phyloP scores from a whole-genome alignment of 2,888 invertebrate species.

The Agrilus biguttatus region DNA sequence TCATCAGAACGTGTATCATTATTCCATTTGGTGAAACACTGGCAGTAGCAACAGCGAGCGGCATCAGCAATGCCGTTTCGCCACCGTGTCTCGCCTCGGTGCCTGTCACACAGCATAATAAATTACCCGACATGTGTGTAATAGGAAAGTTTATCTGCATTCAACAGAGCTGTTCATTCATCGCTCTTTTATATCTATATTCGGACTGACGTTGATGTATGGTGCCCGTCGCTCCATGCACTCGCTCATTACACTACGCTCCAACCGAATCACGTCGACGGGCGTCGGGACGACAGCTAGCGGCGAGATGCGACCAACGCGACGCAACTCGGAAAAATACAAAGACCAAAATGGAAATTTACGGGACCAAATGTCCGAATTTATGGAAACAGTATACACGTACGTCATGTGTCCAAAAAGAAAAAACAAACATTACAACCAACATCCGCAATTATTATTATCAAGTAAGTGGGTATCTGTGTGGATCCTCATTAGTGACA shows the following conservation, averaged over 20 bases:
- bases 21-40: not conserved
- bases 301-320: no score
- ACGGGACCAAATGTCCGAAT: no score
- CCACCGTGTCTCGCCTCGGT: not conserved
- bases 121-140: conserved; percentile 32
- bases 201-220: conserved; percentile 34
- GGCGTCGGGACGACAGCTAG: conserved; percentile 20
- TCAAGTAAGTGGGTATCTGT: no score
- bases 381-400: no score
- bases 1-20: not conserved
- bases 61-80: no score
- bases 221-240: conserved; percentile 23
- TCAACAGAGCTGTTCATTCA: conserved; percentile 33
- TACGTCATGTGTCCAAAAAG: no score
- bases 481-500: no score
- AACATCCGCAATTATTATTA: no score
- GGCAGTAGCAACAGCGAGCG: not conserved
- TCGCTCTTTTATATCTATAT: conserved; percentile 36
- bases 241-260: conserved; percentile 30
- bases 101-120: conserved; percentile 23
- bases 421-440: no score
- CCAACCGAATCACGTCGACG: conserved; percentile 2
- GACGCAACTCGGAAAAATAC: no score
- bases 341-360: no score
- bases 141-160: conserved; percentile 34